phyloP scores from a whole-genome alignment of 2,797 vertebrate species.

The Falco rusticolus region DNA sequence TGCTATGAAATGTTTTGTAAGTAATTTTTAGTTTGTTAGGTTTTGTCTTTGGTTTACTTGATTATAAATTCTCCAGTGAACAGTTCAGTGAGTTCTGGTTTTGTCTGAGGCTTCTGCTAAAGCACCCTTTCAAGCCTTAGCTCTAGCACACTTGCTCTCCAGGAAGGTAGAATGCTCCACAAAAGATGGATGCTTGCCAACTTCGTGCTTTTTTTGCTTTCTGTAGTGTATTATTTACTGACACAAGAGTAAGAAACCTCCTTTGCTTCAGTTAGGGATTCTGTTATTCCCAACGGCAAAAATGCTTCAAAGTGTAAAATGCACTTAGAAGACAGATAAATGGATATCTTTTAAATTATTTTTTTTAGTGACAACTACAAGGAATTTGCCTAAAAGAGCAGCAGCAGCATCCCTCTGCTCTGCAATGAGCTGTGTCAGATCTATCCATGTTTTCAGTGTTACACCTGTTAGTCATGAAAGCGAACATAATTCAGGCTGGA shows the following conservation, averaged over 20 bases:
- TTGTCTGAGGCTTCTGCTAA: not conserved
- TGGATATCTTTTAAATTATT: not conserved
- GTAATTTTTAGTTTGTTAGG: not conserved
- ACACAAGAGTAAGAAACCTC: not conserved
- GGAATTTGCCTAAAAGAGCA: not conserved
- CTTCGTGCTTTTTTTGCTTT: not conserved
- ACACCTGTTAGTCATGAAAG: constrained; percentile 37
- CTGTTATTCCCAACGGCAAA: constrained; percentile 6
- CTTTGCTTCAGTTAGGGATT: not conserved
- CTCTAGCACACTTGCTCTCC: not conserved
- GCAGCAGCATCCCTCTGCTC: not conserved
- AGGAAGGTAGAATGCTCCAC: not conserved
- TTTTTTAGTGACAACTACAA: not conserved
- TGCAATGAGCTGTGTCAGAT: not conserved
- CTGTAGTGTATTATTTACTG: constrained; percentile 1
- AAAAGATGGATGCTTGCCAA: not conserved
- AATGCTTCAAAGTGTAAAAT: constrained; percentile 30
- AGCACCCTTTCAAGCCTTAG: not conserved
- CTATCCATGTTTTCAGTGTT: not conserved
- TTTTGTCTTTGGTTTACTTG: not conserved
- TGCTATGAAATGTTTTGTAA: not conserved
- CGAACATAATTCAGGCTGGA: not conserved
- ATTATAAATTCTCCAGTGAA: not conserved
- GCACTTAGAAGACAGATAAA: constrained; percentile 12
- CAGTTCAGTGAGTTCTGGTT: not conserved